Base-by-base conservation (phyloP, 2,888 invertebrate genomes). In the Trachelus iudaicus region DNA sequence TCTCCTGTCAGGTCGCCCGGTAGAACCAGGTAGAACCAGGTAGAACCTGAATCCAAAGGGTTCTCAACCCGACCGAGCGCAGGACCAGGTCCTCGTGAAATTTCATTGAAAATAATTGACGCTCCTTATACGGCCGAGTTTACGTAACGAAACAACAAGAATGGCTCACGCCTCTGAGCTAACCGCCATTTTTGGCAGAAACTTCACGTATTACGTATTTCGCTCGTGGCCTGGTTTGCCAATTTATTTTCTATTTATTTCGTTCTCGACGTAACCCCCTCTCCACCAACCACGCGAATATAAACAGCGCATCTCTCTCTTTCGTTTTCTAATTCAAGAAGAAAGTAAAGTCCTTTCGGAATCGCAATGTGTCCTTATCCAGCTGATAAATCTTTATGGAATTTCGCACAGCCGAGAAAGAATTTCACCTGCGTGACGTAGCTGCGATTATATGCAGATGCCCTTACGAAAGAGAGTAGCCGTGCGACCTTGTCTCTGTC, bases 21-120 rank as follows among this genome's bases (percentile, higher is more conserved):
- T 86, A 88, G 88, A 90, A 85, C 84, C 84, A 86, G 82, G 87
- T 86, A 88, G 88, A 90, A 85, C 84, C 84, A 86, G 82, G 87
- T 86, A 88, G 88, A 90, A 90, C 91, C 90, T 90, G 90, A 90
- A 90, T 89, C 86, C 86, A 83, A 80, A 85, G 82, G 90, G 90
- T 90, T 90, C 90, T 90, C 91, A 90, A 89, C 71, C 73, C 13
- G 73, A 76, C 12, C 56, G 15, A 73, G 31, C 33, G 34, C 11
- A 30, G 56, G 23, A 33, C 69, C 68, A 12, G n/a, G 69, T 34
- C 30, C 30, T 37, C 30, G 33, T 23, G 69, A 74, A 35, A 69
- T 31, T 35, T 12, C 6, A 37, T 68, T 34, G 37, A n/a, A 34
- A 74, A 68, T 34, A 77, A 31, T 71, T 15, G 31, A 33, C 31